phyloP scores from a whole-genome alignment of 30 jellyfish, hydroid and myxozoan genomes.

The Cassiopea andromeda region DNA sequence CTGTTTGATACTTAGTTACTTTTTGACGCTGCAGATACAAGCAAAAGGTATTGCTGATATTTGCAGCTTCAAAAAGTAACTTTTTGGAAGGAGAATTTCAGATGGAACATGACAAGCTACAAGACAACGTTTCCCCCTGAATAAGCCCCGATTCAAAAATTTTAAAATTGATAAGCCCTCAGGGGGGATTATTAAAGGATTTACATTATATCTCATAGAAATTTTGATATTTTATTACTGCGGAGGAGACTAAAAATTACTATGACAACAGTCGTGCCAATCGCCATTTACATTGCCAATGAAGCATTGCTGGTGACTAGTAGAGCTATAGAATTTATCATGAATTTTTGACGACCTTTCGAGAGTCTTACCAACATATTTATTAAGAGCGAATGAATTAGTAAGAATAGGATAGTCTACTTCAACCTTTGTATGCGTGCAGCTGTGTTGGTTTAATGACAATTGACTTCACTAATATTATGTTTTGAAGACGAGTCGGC shows the following conservation, averaged over 20 bases:
- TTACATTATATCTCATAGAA: too few species aligned
- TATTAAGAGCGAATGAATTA: not conserved
- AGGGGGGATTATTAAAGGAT: too few species aligned
- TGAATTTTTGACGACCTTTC: conserved; percentile 1
- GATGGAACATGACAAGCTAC: too few species aligned
- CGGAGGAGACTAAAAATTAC: conserved; percentile 30
- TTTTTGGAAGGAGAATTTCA: too few species aligned
- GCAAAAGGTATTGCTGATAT: too few species aligned
- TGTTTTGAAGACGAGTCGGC: not conserved
- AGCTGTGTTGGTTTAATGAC: conserved; percentile 27
- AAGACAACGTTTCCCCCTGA: too few species aligned
- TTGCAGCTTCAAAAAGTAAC: too few species aligned
- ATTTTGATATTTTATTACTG: conserved; percentile 5
- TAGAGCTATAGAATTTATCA: not conserved
- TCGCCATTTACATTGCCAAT: conserved; percentile 7
- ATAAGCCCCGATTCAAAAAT: too few species aligned
- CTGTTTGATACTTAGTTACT: too few species aligned
- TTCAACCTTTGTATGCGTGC: not conserved
- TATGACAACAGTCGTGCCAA: conserved; percentile 48
- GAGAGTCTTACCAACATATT: not conserved
- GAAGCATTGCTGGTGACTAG: conserved; percentile 61
- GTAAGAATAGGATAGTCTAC: not conserved
- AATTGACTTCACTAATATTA: not conserved
- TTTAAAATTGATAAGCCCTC: too few species aligned
- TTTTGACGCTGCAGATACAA: too few species aligned